Evolutionary conservation across 2,113 vertebrate genomes (phyloP), one percentile per base, ranked within the genome.

Genomic region (Mus pahari): DNA sequence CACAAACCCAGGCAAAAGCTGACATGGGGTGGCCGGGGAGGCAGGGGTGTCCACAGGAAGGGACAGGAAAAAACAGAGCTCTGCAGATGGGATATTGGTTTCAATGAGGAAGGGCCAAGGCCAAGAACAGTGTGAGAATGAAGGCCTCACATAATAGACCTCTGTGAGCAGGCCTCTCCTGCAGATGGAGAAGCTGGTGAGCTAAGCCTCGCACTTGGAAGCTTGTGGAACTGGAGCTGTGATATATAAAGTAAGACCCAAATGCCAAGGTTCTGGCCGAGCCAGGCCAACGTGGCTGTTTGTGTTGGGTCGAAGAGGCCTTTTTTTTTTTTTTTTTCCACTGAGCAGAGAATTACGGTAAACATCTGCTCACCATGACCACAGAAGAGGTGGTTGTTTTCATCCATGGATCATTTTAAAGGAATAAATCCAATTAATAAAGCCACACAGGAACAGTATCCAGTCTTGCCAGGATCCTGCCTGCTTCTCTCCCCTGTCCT

Each of bases 321-420:
- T 58, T 92, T 60, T 71, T 91, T 92, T 91, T 92, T 97, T 95
- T 93, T 98, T 98, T 96, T 86, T 75, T 71, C 83, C 77, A 89
- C 93, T 53, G 95, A 98, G 98, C 98, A 97, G 98, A 98, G 98
- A 98, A 98, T 98, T 99, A 98, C 98, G 97, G 98, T 99, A 99
- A 98, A 99, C 98, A 99, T 98, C 98, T 98, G 98, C 97, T 98
- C 97, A 98, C 98, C 98, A 97, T 96, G 97, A 98, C 97, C 97
- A 99, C 98, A 98, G 98, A 99, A 98, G 96, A 97, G 97, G 93
- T 97, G 97, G 98, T 96, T 98, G 97, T 98, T 98, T 97, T 96
- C 98, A 96, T 97, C 88, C 97, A 98, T 97, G 97, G 58, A 97
- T 98, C 97, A 98, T 98, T 98, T 97, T 95, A 98, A 98, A 98